phyloP scores from a whole-genome alignment of 2,888 invertebrate genomes.

The Lutraria lutraria region DNA sequence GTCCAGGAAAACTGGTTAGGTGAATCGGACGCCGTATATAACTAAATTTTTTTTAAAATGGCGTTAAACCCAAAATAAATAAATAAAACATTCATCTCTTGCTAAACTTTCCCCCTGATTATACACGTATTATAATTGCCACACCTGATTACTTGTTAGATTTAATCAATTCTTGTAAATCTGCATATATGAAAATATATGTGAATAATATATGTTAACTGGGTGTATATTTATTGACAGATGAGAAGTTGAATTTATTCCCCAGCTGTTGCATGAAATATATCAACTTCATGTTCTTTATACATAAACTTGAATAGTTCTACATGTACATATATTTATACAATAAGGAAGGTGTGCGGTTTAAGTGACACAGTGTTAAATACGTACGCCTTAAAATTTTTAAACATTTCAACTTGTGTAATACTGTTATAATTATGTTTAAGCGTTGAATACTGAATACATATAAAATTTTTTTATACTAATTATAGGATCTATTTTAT shows the following conservation, averaged over 20 bases:
- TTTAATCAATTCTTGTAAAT: too few relatives aligned
- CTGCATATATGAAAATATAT: too few relatives aligned
- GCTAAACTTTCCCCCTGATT: too few relatives aligned
- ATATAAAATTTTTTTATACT: not conserved
- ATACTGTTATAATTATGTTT: not conserved
- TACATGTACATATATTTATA: not conserved
- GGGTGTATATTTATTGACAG: not conserved
- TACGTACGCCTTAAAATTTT: not conserved
- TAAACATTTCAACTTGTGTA: not conserved
- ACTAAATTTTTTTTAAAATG: too few relatives aligned
- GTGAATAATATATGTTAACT: too few relatives aligned
- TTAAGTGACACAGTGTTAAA: not conserved
- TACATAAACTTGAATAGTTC: not conserved
- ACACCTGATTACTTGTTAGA: too few relatives aligned
- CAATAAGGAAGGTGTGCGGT: conserved; percentile 7
- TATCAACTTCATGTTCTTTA: not conserved
- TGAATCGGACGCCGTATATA: too few relatives aligned
- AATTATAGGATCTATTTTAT: not conserved
- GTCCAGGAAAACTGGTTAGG: too few relatives aligned
- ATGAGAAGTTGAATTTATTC: not conserved
- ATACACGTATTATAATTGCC: too few relatives aligned
- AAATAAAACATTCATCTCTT: too few relatives aligned
- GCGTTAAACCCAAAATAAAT: too few relatives aligned
- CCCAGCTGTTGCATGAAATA: not conserved
- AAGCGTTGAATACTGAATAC: not conserved